phyloP scores from a whole-genome alignment of 2,888 invertebrate species.

The Ophioninae sp. region DNA sequence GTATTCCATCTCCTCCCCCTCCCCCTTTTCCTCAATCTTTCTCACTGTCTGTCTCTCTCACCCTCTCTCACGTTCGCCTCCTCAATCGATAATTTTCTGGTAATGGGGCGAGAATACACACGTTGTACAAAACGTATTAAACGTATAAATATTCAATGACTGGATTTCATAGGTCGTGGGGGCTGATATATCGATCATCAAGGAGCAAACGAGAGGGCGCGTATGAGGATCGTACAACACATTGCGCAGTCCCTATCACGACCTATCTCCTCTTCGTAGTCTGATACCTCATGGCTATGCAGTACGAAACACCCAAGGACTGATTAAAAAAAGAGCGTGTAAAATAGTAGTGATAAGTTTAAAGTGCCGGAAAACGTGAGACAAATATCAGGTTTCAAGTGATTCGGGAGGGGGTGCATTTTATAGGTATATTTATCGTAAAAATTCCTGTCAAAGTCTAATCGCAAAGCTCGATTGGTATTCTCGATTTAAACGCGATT shows the following conservation, averaged over 20 bases:
- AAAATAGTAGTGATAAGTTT: slow-evolving; percentile 41
- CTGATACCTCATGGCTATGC: slow-evolving; percentile 8
- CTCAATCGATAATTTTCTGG: slow-evolving; percentile 47
- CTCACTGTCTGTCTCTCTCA: no score
- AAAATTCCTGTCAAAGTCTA: not conserved
- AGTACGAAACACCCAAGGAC: slow-evolving; percentile 3
- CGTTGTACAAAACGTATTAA: slow-evolving; percentile 46
- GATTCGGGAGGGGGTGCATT: not conserved
- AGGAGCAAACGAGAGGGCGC: not conserved
- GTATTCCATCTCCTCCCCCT: slow-evolving; percentile 13
- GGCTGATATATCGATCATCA: not conserved
- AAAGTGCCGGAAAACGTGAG: slow-evolving; percentile 38
- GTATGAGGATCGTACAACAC: not conserved
- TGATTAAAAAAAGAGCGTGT: slow-evolving; percentile 2
- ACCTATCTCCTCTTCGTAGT: not conserved
- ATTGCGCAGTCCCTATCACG: not conserved
- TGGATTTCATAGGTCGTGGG: slow-evolving; percentile 11
- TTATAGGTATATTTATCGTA: not conserved
- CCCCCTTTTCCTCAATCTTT: slow-evolving; percentile 6
- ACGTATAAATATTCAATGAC: slow-evolving; percentile 53
- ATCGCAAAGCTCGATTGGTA: not conserved
- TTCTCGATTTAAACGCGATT: no score
- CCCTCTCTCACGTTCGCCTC: slow-evolving; percentile 9
- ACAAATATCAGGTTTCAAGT: slow-evolving; percentile 13
- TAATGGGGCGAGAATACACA: slow-evolving; percentile 33